Evolutionary conservation across 1,140 invertebrate species (phyloP), one percentile per base, ranked within the genome.

Genomic region (Eulimnadia texana): DNA sequence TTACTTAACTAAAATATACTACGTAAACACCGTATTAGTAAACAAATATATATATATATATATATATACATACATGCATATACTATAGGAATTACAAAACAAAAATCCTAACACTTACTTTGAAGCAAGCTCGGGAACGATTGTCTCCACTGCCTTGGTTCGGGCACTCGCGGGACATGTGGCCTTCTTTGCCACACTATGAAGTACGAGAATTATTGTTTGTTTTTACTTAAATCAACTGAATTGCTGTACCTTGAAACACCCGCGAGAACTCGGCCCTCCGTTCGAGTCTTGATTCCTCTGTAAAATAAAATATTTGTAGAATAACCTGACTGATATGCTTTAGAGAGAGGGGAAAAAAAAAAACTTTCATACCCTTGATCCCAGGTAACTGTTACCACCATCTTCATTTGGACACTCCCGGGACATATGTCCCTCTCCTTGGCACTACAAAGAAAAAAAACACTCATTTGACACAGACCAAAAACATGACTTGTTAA

Each of bases 161-260:
- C 23, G 63, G 60, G 63, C 62, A 63, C 10, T 62, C 61, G 16
- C 61, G 49, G 2, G 62, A 61, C 20, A 63, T 50, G 19, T 62
- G 52, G 22, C 53, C 51, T 19, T 60, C 22, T 22, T 59, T 10
- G 23, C 22, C 11, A 20, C 58, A 59, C 54, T 56, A n/a, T 27
- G 19, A 9, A 25, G 27, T 1, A 13, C 23, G 10, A 24, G 27
- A 29, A 24, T 27, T n/a, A 11, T 10, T 23, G 22, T 23, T 54
- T 42, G 33, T 42, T 16, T 16, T 9, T 16, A 42, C 16, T 42
- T 42, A 42, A 6, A 42, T 6, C 33, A 9, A 16, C 33, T n/a
- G 33, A 9, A 42, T 16, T 42, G 33, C 33, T 42, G n/a, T 54
- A 54, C 52, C 25, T 54, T 50, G 49, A 19, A 22, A 50, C 49